phyloP scores from a whole-genome alignment of 1,140 invertebrate genomes.

The Melipona quadrifasciata region DNA sequence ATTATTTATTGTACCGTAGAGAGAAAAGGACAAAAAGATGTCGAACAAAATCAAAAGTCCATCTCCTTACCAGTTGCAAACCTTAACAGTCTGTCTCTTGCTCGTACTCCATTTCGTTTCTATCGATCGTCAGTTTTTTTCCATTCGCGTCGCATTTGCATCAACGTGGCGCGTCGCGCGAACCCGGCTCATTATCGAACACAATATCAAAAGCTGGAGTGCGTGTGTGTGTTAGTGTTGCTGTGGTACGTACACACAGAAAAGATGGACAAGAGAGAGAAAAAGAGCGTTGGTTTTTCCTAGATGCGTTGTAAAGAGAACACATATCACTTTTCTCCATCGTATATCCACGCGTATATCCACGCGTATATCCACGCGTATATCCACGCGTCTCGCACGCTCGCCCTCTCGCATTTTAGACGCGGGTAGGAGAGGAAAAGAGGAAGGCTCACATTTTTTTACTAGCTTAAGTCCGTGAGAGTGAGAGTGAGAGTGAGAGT shows the following conservation, averaged over 20 bases:
- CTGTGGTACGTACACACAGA: neutral
- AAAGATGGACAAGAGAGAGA: too few species aligned
- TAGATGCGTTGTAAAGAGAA: conserved; percentile 62
- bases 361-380: too few species aligned
- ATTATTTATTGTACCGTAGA: too few species aligned
- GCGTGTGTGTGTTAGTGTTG: neutral
- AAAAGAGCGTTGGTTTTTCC: conserved; percentile 59
- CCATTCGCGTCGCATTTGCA: neutral
- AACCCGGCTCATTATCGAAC: conserved; percentile 24
- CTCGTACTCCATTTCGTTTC: neutral
- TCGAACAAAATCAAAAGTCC: neutral
- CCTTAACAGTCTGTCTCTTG: too few species aligned
- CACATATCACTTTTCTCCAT: conserved; percentile 72
- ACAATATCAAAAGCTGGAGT: conserved; percentile 32
- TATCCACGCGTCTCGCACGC: conserved; percentile 35
- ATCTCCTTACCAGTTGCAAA: neutral
- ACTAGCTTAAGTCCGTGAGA: conserved; percentile 41
- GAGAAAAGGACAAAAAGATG: too few species aligned
- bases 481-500: neutral
- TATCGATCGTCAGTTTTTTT: neutral
- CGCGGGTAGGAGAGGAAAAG: conserved; percentile 8
- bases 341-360: too few species aligned
- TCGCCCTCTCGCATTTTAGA: conserved; percentile 29
- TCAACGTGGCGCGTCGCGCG: neutral
- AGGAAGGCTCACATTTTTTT: conserved; percentile 42